Percentiles rank a stretch among this genome's conserved stretches.
Evolutionary conservation across 2,888 invertebrate genomes (phyloP).

Genomic region (Stenoptilia bipunctidactyla): DNA sequence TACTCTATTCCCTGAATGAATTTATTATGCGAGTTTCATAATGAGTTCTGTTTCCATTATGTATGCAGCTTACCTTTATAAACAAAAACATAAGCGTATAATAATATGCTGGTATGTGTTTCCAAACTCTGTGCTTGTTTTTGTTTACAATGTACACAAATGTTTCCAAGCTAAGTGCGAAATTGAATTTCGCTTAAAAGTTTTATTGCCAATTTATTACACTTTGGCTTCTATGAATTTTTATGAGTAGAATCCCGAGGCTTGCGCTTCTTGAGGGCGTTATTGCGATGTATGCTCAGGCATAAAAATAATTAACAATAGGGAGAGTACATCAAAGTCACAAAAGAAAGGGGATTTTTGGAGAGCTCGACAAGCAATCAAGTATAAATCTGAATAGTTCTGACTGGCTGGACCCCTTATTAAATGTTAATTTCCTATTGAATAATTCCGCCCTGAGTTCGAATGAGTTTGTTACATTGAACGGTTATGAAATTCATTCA

Average conservation of each 20-base stretch:
- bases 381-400: conserved; percentile 69
- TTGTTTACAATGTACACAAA: conserved; percentile 14
- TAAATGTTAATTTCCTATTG: conserved; percentile 66
- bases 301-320: conserved; percentile 66
- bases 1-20: too few relatives aligned
- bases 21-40: too few relatives aligned
- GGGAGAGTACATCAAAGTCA: conserved; percentile 63
- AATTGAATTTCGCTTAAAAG: conserved; percentile 29
- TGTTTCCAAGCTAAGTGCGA: conserved; percentile 12
- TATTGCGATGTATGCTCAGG: conserved; percentile 46
- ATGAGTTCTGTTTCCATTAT: too few relatives aligned
- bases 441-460: conserved; percentile 65
- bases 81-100: too few relatives aligned
- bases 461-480: conserved; percentile 55
- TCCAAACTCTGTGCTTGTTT: conserved; percentile 2
- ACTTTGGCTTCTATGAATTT: conserved; percentile 52
- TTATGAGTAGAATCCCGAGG: conserved; percentile 36
- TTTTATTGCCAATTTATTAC: conserved; percentile 41
- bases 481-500: conserved; percentile 35
- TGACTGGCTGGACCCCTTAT: conserved; percentile 62
- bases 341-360: conserved; percentile 60
- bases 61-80: too few relatives aligned
- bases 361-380: conserved; percentile 69
- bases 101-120: neutral
- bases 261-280: conserved; percentile 44